Evolutionary conservation across 2,797 vertebrate species (phyloP), one percentile per base, ranked within the genome.

Genomic region (Characodon lateralis): DNA sequence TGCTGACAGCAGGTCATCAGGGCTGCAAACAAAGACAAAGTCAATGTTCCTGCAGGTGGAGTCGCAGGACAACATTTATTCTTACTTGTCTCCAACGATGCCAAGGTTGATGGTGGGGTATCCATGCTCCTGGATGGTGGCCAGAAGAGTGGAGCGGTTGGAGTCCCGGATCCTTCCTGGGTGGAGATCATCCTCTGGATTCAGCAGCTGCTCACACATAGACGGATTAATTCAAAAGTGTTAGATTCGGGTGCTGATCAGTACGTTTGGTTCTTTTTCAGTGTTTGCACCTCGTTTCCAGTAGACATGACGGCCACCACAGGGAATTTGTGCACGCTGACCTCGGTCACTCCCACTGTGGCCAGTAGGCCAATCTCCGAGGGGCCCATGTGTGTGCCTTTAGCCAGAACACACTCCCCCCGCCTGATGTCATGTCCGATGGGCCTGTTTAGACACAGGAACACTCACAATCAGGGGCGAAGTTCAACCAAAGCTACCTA

Each of bases 221-320:
- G 20, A 72, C 71, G 68, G 8, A 77, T 2, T 74, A 6, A 50
- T 20, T 28, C 18, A 4, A 39, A 6, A 59, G 3, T 12, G 10
- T 43, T 68, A 6, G 1, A 8, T 43, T 28, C 6, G 35, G 1
- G 5, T 8, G 31, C n/a, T 20, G 20, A 28, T 6, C 0, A 16
- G 12, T 22, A 48, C 10, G 26, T 31, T 8, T 0, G 20, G 48
- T 70, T 41, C n/a, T 3, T 5, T 51, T 61, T 20, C 20, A 26
- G 6, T 24, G 6, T 3, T 0, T 0, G 43, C 78, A 98, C 98
- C 97, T 99, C 98, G 80, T 99, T 99, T 87, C 98, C 98, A 87
- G 98, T 99, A 87, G 98, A 99, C 98, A 99, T 99, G 87, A 99
- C 97, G 35, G 98, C 98, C 90, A 99, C 97, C 84, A 99, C 97